Conservation (phyloP, 2,797 vertebrate species). For the Cynopterus sphinx region DNA sequence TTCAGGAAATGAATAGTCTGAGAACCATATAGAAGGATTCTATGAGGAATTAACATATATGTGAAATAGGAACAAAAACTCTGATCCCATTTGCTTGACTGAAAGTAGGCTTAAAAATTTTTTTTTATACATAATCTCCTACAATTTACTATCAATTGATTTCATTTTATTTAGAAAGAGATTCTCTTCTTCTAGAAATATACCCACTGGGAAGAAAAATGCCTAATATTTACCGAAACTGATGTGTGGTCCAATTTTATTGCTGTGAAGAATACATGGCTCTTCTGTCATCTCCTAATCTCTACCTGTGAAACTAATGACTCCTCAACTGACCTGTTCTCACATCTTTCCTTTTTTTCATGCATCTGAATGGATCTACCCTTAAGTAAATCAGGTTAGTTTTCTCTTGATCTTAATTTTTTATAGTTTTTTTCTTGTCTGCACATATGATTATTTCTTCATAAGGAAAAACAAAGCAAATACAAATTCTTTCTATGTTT, state of each 20-base stretch:
- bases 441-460: slow-evolving; percentile 39
- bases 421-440: neutral
- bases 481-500: neutral
- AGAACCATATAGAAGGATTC: neutral
- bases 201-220: neutral
- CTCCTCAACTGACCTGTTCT: neutral
- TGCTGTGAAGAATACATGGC: neutral
- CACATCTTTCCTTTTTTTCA: neutral
- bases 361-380: neutral
- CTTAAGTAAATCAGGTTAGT: neutral
- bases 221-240: neutral
- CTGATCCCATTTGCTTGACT: neutral
- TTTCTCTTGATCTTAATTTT: neutral
- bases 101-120: neutral
- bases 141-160: neutral
- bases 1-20: neutral
- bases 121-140: neutral
- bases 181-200: neutral
- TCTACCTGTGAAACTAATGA: neutral
- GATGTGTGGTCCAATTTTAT: neutral
- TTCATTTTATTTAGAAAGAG: neutral
- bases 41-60: neutral
- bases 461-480: slow-evolving; percentile 40
- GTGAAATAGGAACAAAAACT: neutral
- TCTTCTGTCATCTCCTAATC: neutral